Conservation (phyloP, 1,140 invertebrate genomes). For the Papilio polytes region DNA sequence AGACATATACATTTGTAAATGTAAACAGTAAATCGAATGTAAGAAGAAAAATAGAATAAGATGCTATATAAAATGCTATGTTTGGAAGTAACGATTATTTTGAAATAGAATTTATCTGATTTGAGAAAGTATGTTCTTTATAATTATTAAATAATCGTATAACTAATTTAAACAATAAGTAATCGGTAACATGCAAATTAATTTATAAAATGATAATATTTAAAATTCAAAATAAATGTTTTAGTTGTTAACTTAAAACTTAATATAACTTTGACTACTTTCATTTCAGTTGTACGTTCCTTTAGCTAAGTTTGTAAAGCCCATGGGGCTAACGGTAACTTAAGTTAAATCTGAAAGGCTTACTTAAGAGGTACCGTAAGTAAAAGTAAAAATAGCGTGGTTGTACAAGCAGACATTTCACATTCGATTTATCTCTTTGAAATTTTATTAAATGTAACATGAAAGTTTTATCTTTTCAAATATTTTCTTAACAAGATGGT, state of each 20-base stretch:
- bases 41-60: too few relatives aligned
- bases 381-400: neutral
- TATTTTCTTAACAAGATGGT: neutral
- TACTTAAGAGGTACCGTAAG: conserved; percentile 7
- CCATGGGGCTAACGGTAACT: conserved; percentile 1
- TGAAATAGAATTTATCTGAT: too few relatives aligned
- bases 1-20: too few relatives aligned
- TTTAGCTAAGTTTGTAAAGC: conserved; percentile 1
- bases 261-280: neutral
- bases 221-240: too few relatives aligned
- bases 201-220: too few relatives aligned
- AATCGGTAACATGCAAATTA: too few relatives aligned
- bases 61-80: too few relatives aligned
- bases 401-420: neutral
- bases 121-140: too few relatives aligned
- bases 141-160: too few relatives aligned
- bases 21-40: too few relatives aligned
- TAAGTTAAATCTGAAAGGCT: conserved; percentile 16
- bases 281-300: neutral
- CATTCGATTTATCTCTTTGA: neutral
- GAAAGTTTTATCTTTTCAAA: neutral
- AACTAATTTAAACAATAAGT: too few relatives aligned
- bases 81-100: too few relatives aligned
- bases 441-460: neutral
- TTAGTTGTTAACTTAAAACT: neutral